Conservation (phyloP, 2,888 invertebrate species). For the Zaprionus obscuricornis region DNA sequence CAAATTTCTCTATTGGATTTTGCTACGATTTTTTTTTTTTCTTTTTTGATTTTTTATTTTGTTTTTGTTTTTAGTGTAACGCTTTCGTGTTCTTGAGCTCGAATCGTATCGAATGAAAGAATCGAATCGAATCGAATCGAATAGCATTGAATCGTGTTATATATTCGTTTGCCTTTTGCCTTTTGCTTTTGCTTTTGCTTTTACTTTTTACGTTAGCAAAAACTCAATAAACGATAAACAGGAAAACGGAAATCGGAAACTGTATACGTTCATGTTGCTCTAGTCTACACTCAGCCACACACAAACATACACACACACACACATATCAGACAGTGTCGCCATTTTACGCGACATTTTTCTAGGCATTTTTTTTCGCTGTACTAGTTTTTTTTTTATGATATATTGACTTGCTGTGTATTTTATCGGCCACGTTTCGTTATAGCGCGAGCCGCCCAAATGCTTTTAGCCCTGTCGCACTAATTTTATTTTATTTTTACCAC, state of each 20-base stretch:
- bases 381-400: constrained; percentile 79
- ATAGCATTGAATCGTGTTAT: no score
- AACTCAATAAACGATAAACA: constrained; percentile 81
- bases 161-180: neutral
- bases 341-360: constrained; percentile 54
- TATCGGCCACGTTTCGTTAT: constrained; percentile 55
- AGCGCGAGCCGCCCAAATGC: constrained; percentile 41
- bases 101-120: neutral
- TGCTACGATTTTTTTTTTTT: constrained; percentile 28
- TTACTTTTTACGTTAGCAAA: constrained; percentile 62
- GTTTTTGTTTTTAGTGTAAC: neutral
- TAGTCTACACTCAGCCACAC: constrained; percentile 43
- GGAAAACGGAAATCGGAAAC: constrained; percentile 81
- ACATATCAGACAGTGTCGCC: constrained; percentile 41
- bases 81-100: constrained; percentile 17
- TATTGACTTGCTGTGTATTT: constrained; percentile 71
- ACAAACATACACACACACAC: constrained; percentile 4
- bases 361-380: constrained; percentile 61
- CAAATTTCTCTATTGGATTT: constrained; percentile 61
- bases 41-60: constrained; percentile 4
- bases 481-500: constrained; percentile 54
- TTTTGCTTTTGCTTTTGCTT: constrained; percentile 76
- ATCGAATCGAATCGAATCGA: no score
- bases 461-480: constrained; percentile 66
- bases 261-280: constrained; percentile 67